Evolutionary conservation across 1,140 invertebrate species (phyloP).

Genomic region (Drosophila azteca): DNA sequence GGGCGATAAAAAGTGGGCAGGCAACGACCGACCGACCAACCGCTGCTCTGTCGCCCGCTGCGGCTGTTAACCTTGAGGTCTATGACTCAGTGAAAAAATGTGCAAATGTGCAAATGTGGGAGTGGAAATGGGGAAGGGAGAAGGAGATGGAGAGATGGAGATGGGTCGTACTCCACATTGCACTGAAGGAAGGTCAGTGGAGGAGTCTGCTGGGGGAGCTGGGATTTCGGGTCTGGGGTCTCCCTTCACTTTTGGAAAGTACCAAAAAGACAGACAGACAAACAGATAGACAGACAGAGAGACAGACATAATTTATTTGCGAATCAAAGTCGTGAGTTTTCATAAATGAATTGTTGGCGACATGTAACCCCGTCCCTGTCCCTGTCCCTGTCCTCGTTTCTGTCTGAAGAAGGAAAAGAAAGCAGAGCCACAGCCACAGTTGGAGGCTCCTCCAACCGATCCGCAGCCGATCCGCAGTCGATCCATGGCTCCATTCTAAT

Average conservation of each 20-base stretch:
- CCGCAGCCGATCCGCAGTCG: neutral
- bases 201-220: conserved; percentile 2
- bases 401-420: conserved; percentile 37
- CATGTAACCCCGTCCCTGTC: conserved; percentile 39
- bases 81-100: conserved; percentile 61
- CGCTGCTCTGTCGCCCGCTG: conserved; percentile 6
- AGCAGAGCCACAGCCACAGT: conserved; percentile 21
- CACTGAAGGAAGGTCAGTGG: conserved; percentile 55
- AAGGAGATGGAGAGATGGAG: conserved; percentile 3
- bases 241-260: conserved; percentile 80
- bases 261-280: conserved; percentile 19
- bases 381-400: neutral
- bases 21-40: neutral
- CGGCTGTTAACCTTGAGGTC: conserved; percentile 81
- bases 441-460: neutral
- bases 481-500: conserved; percentile 30
- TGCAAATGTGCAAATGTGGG: too few relatives aligned
- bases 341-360: conserved; percentile 80
- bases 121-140: too few relatives aligned
- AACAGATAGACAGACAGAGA: conserved; percentile 34
- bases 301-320: conserved; percentile 69
- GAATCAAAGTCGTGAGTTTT: conserved; percentile 76
- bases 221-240: neutral
- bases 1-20: conserved; percentile 65
- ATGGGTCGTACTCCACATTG: conserved; percentile 67